Base-by-base conservation (phyloP, 2,797 vertebrate genomes). In the Cryptoprocta ferox region DNA sequence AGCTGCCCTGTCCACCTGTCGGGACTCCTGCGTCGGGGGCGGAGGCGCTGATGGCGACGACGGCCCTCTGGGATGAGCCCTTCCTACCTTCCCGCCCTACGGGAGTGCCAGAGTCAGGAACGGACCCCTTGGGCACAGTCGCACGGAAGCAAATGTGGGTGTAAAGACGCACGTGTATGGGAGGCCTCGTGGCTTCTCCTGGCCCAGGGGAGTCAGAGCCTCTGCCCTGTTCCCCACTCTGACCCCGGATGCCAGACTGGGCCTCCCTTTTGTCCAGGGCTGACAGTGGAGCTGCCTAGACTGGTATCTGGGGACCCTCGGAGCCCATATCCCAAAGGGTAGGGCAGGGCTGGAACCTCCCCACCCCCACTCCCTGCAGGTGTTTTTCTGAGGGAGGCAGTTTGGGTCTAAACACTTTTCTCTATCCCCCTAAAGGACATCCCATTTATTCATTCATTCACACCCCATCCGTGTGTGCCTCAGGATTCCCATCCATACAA, bases 21-120 rank as follows among this genome's bases (percentile, higher is more conserved):
- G 18, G 50, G 32, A n/a, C 45, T 37, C 3, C 32, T 13, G 35
- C 48, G 48, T 48, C 48, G 13, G 13, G 48, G 48, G 13, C 12
- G 48, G 48, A 14, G 48, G 48, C 48, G 48, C 9, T 3, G 75
- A 56, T 28, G 42, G 14, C 13, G 50, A 35, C 2, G 45, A 26
- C 0, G 3, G 15, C 24, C 32, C 2, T 16, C 14, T 2, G n/a
- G 3, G 24, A 37, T 0, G 65, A 50, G 45, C 61, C 4, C 35
- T 15, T 73, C 32, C n/a, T 7, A 1, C 3, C 32, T 42, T 50
- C 66, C 13, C 3, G 61, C 10, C 42, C 32, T 2, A 0, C 0
- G 30, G 24, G 63, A 42, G 63, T 6, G 56, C 66, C 12, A 13
- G n/a, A 15, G 30, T 45, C 7, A 3, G 56, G 71, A 65, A 28